Evolutionary conservation across 64 coral and sea anemone species (phyloP).

Genomic region (Montipora foliosa): DNA sequence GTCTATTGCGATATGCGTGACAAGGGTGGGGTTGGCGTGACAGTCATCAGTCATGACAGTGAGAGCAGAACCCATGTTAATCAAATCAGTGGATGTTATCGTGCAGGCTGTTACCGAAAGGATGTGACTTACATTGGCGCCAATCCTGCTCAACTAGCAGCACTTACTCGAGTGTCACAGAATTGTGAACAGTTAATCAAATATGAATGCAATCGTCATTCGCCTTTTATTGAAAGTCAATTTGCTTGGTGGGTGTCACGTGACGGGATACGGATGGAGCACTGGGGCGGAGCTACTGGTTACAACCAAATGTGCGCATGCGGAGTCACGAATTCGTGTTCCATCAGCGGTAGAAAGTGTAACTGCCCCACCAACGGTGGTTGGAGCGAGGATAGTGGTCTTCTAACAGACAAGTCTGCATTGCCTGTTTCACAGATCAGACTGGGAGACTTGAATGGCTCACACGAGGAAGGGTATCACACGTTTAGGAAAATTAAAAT

Average conservation of each 20-base stretch:
- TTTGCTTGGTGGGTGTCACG: not conserved
- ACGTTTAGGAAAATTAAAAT: conserved; percentile 32
- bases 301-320: not conserved
- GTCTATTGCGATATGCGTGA: conserved; percentile 60
- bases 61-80: conserved; percentile 13
- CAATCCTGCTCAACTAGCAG: not conserved
- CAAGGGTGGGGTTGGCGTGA: conserved; percentile 48
- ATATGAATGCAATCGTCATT: not conserved
- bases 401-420: conserved; percentile 18
- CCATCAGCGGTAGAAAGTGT: not conserved
- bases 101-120: not conserved
- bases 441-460: not conserved
- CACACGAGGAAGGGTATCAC: not conserved
- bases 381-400: conserved; percentile 28
- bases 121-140: conserved; percentile 27
- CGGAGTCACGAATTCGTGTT: conserved; percentile 7
- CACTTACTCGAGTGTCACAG: not conserved
- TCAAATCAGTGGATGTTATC: not conserved
- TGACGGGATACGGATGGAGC: not conserved
- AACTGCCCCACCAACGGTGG: not conserved
- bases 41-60: conserved; percentile 40
- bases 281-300: conserved; percentile 14
- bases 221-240: not conserved
- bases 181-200: conserved; percentile 56
- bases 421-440: conserved; percentile 13